Percentiles rank a stretch among this genome's conserved stretches.
These are phyloP conservation scores for Hyphantria cunea DNA, from an alignment of 1,140 invertebrate species.

Conservation along the genomic window DNA sequence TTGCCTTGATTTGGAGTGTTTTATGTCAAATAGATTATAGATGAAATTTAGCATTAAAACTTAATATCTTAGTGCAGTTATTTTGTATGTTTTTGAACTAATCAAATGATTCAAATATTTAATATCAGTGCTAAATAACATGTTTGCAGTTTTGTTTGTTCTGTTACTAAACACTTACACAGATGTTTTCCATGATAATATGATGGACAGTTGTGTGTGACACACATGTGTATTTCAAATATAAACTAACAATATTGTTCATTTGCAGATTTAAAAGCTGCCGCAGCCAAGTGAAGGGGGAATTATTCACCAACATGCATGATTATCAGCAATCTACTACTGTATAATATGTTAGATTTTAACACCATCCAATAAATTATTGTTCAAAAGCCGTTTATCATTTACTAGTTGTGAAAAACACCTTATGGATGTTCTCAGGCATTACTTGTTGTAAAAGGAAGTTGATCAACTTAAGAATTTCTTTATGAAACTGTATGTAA, in stretches of 20 bases:
- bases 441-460: no score
- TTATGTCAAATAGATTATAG: constrained; percentile 2
- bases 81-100: background rate
- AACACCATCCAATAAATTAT: constrained; percentile 32
- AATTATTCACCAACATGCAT: constrained; percentile 40
- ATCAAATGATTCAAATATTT: background rate
- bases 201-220: no score
- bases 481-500: no score
- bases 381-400: constrained; percentile 20
- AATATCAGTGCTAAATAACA: no score
- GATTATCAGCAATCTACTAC: constrained; percentile 42
- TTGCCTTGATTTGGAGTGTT: background rate
- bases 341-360: constrained; percentile 43
- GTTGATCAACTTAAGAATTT: no score
- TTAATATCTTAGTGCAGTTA: constrained; percentile 1
- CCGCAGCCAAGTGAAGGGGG: constrained; percentile 65
- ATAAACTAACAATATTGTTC: constrained; percentile 13
- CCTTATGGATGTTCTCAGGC: no score
- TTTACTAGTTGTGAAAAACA: no score
- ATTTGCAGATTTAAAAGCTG: constrained; percentile 80
- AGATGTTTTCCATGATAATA: no score
- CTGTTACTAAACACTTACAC: no score
- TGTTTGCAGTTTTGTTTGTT: no score
- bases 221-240: no score
- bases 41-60: background rate